Base-by-base conservation (phyloP, 2,797 vertebrate species). In the Momotus momota region DNA sequence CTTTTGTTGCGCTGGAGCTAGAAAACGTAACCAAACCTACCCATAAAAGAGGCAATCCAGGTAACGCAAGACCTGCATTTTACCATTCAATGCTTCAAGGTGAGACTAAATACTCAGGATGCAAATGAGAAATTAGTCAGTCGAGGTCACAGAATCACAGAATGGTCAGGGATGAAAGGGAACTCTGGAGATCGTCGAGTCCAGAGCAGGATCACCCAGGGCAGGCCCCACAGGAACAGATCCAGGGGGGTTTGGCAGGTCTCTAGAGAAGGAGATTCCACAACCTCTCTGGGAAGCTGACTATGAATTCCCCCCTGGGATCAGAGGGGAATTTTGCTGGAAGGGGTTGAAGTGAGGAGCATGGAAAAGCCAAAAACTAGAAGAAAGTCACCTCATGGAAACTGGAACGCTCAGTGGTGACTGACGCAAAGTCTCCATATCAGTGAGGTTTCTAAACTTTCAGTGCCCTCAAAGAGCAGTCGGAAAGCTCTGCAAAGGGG, bases 81-180 rank as follows among this genome's bases (percentile, higher is more conserved):
- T 51, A 22, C 20, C 31, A 38, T 49, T 21, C 64, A 82, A 38
- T 57, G 45, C 27, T 61, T 38, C 2, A 26, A 38, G 38, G 5
- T 64, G 48, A 61, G 49, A 4, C 17, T 3, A 18, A 29, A 5
- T 21, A 14, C 21, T 52, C 4, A 0, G 38, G 1, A 13, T n/a
- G 13, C 29, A 70, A 33, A 45, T 4, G 25, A n/a, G n/a, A 49
- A 12, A 11, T 13, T 26, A 29, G 45, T 10, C 69, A 40, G 8
- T 14, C 22, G 69, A 43, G n/a, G 41, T 55, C 57, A 33, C 26
- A 35, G 35, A 35, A 35, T 35, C 35, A 35, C 35, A 35, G 35
- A 35, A 35, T 35, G 35, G 35, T 35, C 35, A 35, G 35, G 35
- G 35, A 35, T 35, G 35, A 8, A 35, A 35, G 35, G 35, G 35